phyloP scores from a whole-genome alignment of 2,797 vertebrate genomes.

The Peromyscus attwateri region DNA sequence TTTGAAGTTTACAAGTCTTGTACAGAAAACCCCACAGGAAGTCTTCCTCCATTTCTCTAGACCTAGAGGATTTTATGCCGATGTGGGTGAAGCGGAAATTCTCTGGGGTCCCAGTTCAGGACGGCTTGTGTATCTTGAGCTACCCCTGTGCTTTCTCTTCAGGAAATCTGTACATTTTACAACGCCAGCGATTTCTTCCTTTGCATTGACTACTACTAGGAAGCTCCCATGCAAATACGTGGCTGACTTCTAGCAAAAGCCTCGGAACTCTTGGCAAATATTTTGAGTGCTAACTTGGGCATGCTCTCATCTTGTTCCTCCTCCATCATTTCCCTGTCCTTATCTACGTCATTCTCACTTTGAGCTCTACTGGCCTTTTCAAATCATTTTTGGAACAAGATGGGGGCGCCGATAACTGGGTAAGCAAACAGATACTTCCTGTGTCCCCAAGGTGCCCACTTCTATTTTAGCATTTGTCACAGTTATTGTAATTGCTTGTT shows the following conservation, averaged over 20 bases:
- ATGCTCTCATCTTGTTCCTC: neutral
- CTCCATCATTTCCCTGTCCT: neutral
- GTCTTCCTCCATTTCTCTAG: neutral
- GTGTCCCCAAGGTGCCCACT: neutral
- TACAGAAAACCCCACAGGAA: neutral
- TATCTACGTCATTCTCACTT: neutral
- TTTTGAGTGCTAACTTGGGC: neutral
- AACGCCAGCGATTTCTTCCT: neutral
- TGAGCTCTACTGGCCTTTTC: conserved; percentile 42
- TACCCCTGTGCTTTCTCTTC: neutral
- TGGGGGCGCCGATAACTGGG: neutral
- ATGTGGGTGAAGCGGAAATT: neutral
- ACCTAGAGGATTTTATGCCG: neutral
- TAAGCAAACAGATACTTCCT: conserved; percentile 34
- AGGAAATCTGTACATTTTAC: neutral
- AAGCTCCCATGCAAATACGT: neutral
- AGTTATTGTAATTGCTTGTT: conserved; percentile 57
- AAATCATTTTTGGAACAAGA: conserved; percentile 34
- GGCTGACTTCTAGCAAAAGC: neutral
- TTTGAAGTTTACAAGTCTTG: neutral
- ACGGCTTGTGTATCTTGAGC: neutral
- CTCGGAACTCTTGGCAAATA: neutral
- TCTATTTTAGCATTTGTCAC: conserved; percentile 45
- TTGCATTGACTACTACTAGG: neutral
- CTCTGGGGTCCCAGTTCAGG: neutral